Conservation (phyloP, 92 coral and sea anemone genomes). For the Heliopora coerulea region DNA sequence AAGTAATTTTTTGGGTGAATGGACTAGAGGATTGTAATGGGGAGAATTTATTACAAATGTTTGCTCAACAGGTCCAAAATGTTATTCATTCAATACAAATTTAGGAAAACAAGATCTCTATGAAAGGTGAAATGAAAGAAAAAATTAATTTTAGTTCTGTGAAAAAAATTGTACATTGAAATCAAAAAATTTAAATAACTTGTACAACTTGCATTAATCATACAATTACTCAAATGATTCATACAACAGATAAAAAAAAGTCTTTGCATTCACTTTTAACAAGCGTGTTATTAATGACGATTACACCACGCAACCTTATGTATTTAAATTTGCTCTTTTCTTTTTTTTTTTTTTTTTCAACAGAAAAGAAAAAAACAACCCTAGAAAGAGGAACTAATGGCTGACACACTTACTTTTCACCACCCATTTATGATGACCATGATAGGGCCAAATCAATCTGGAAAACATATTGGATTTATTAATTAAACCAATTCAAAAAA, state of each 20-base stretch:
- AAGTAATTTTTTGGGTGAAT: conserved; percentile 50
- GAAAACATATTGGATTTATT: neutral
- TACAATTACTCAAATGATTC: neutral
- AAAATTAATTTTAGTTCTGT: conserved; percentile 19
- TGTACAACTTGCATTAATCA: neutral
- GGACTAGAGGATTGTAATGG: conserved; percentile 38
- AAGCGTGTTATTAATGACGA: conserved; percentile 1
- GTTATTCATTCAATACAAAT: conserved; percentile 8
- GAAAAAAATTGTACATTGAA: conserved; percentile 1
- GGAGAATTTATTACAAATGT: conserved; percentile 28
- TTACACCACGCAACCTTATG: neutral
- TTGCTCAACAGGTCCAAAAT: conserved; percentile 48
- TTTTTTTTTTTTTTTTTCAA: too few relatives aligned
- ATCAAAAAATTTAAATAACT: neutral
- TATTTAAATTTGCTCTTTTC: too few relatives aligned
- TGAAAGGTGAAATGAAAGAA: neutral
- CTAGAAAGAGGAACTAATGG: neutral
- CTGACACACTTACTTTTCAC: neutral
- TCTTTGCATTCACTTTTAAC: neutral
- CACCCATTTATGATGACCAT: neutral
- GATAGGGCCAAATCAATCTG: neutral
- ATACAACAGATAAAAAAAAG: neutral
- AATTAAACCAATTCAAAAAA: neutral
- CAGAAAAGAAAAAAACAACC: too few relatives aligned
- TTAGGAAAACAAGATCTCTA: neutral